Conservation (phyloP, 2,797 vertebrate genomes). For the Remorina albescens region DNA sequence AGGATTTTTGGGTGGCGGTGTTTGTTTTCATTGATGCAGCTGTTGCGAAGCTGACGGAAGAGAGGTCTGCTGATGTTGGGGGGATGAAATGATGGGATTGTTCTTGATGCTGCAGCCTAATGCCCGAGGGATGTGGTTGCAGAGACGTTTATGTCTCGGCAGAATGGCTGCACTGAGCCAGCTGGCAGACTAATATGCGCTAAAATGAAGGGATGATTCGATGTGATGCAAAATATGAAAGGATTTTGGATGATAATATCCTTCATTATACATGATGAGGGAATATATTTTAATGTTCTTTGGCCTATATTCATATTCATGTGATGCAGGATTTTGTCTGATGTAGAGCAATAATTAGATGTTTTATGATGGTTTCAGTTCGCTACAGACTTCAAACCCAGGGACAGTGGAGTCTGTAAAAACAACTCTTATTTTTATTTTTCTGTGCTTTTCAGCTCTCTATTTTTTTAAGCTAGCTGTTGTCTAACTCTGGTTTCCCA, state of each 20-base stretch:
- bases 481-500: not conserved
- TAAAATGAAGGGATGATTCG: conserved; percentile 18
- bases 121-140: not conserved
- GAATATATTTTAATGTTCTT: not conserved
- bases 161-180: not conserved
- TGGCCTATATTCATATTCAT: not conserved
- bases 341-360: not conserved
- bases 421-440: not conserved
- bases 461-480: not conserved
- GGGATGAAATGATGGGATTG: conserved; percentile 24
- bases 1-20: not conserved
- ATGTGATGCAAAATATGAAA: not conserved
- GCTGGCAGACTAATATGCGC: conserved; percentile 8
- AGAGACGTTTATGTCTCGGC: conserved; percentile 8
- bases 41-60: not conserved
- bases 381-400: no score
- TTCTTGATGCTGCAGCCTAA: conserved; percentile 25
- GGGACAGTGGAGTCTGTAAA: not conserved
- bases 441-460: not conserved
- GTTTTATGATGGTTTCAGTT: not conserved
- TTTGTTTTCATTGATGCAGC: conserved; percentile 12
- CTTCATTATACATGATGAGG: not conserved
- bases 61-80: conserved; percentile 19
- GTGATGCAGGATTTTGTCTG: not conserved
- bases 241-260: not conserved